Evolutionary conservation across 1,140 invertebrate species (phyloP).

Genomic region (Popillia japonica): DNA sequence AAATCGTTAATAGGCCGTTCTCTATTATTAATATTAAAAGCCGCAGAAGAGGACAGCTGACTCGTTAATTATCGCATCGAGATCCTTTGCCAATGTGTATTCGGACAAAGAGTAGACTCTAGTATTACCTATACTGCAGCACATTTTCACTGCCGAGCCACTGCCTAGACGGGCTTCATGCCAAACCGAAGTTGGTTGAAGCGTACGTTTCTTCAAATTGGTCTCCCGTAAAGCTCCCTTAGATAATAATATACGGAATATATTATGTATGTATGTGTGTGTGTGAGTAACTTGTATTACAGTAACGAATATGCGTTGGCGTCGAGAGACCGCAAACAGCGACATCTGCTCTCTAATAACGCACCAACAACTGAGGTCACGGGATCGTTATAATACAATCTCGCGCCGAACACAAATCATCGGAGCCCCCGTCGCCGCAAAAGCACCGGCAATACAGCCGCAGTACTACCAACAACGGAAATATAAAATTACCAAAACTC

Average conservation of each 20-base stretch:
- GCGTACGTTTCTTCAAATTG: neutral
- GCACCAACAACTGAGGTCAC: neutral
- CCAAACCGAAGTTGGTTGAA: no score
- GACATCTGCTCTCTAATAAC: neutral
- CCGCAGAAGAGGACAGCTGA: neutral
- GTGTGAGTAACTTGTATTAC: no score
- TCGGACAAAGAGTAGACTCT: neutral
- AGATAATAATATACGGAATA: no score
- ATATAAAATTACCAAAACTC: conserved; percentile 34
- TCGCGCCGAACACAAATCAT: neutral
- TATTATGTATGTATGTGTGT: no score
- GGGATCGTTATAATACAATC: conserved; percentile 5
- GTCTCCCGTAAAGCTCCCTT: no score
- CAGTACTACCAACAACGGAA: neutral
- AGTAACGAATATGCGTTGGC: no score
- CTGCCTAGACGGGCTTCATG: no score
- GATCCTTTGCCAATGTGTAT: neutral
- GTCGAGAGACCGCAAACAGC: neutral
- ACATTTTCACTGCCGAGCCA: no score
- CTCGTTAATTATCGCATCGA: neutral
- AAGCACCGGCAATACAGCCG: neutral
- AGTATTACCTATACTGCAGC: no score
- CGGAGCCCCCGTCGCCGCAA: neutral
- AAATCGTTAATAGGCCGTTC: neutral
- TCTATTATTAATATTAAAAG: conserved; percentile 11